Evolutionary conservation across 2,888 invertebrate species (phyloP).

Genomic region (Drosophila recens): DNA sequence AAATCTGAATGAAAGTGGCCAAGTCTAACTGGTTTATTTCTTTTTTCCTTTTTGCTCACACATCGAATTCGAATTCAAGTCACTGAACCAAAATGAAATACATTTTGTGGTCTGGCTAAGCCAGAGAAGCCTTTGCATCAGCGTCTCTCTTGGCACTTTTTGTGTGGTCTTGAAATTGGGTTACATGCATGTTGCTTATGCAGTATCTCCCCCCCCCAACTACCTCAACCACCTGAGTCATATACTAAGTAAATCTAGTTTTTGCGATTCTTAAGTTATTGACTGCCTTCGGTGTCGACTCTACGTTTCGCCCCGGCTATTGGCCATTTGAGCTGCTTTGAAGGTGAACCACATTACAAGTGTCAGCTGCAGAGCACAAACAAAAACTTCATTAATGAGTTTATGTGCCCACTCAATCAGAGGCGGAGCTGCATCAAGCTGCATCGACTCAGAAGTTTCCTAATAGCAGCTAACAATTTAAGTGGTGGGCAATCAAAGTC

Average conservation of each 20-base stretch:
- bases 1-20: constrained; percentile 72
- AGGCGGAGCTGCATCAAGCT: constrained; percentile 3
- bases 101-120: constrained; percentile 61
- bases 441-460: background rate
- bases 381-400: constrained; percentile 37
- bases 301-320: constrained; percentile 60
- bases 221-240: background rate
- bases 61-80: constrained; percentile 52
- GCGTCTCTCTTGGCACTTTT: constrained; percentile 37
- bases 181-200: constrained; percentile 40
- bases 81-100: constrained; percentile 70
- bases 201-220: background rate
- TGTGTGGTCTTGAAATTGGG: constrained; percentile 63
- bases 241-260: constrained; percentile 24
- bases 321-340: constrained; percentile 55
- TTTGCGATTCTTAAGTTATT: constrained; percentile 34
- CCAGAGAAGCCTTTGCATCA: constrained; percentile 48
- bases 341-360: constrained; percentile 66
- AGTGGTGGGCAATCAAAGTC: constrained; percentile 6
- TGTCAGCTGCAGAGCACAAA: constrained; percentile 29
- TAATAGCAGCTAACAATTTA: background rate
- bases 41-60: constrained; percentile 7
- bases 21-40: constrained; percentile 64
- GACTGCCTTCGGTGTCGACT: constrained; percentile 25
- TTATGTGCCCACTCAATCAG: constrained; percentile 33